These are phyloP conservation scores for Arctocebus calabarensis DNA, from an alignment of 2,797 vertebrate genomes.

Conservation along the genomic window DNA sequence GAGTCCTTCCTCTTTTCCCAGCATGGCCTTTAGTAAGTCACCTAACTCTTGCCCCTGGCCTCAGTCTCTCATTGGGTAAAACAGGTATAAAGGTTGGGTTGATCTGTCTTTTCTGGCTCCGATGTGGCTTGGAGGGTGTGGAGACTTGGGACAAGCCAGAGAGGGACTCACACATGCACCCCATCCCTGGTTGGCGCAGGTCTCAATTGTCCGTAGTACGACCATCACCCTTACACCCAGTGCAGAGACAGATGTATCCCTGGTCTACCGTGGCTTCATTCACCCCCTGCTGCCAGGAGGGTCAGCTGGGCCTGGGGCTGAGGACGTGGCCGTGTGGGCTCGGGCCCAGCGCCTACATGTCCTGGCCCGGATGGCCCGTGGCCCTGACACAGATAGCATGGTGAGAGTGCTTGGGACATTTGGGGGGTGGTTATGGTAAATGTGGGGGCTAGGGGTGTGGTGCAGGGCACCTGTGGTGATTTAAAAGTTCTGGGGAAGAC, in stretches of 20 bases:
- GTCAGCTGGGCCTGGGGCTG: slow-evolving; percentile 85
- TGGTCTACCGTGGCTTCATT: slow-evolving; percentile 95
- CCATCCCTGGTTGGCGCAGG: slow-evolving; percentile 84
- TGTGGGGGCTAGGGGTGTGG: rapidly evolving
- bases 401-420: slow-evolving; percentile 86
- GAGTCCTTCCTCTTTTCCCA: neutral
- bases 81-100: neutral
- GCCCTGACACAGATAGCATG: slow-evolving; percentile 91
- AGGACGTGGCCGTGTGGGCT: slow-evolving; percentile 93
- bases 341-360: slow-evolving; percentile 95
- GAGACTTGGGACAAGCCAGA: neutral
- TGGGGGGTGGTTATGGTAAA: neutral
- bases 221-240: slow-evolving; percentile 94
- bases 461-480: neutral
- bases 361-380: slow-evolving; percentile 91
- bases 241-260: slow-evolving; percentile 94
- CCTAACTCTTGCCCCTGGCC: neutral
- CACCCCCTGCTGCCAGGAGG: slow-evolving; percentile 93
- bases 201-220: slow-evolving; percentile 94
- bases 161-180: neutral
- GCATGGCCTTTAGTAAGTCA: neutral
- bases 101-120: neutral
- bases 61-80: slow-evolving; percentile 12
- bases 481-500: neutral
- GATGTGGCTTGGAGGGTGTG: neutral